Percentiles rank a stretch among this genome's conserved stretches.
These are phyloP conservation scores for Acomys russatus DNA, from an alignment of 2,797 vertebrate genomes.

Conservation along the genomic window DNA sequence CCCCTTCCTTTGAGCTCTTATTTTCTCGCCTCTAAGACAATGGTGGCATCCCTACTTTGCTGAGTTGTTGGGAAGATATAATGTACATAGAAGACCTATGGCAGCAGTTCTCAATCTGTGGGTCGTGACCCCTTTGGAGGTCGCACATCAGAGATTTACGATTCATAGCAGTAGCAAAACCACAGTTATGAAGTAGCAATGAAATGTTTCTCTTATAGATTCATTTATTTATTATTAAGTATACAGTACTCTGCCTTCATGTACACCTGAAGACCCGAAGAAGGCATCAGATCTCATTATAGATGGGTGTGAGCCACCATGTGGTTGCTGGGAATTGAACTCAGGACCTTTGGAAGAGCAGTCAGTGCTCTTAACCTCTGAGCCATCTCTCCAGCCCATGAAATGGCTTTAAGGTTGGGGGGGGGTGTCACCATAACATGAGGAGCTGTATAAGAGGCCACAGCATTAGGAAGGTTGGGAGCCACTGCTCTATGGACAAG, in stretches of 20 bases:
- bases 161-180: neutral
- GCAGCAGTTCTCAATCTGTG: neutral
- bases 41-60: neutral
- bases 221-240: too few species aligned
- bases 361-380: too few species aligned
- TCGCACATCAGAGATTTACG: neutral
- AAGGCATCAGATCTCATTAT: too few species aligned
- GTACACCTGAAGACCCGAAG: too few species aligned
- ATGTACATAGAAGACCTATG: neutral
- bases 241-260: too few species aligned
- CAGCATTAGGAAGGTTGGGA: neutral
- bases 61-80: slow-evolving; percentile 44
- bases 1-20: neutral
- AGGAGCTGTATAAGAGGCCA: neutral
- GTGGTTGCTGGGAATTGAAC: too few species aligned
- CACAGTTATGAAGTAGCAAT: neutral
- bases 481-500: neutral
- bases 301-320: too few species aligned
- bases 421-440: neutral
- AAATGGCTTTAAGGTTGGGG: too few species aligned
- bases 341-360: too few species aligned
- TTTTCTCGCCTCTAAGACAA: slow-evolving; percentile 41
- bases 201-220: too few species aligned
- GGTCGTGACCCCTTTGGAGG: neutral
- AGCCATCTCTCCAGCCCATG: too few species aligned